A percentile compares a stretch with the other conserved stretches of the same genome.
Conservation (phyloP, 1,140 invertebrate genomes). For the Lucilia sericata region DNA sequence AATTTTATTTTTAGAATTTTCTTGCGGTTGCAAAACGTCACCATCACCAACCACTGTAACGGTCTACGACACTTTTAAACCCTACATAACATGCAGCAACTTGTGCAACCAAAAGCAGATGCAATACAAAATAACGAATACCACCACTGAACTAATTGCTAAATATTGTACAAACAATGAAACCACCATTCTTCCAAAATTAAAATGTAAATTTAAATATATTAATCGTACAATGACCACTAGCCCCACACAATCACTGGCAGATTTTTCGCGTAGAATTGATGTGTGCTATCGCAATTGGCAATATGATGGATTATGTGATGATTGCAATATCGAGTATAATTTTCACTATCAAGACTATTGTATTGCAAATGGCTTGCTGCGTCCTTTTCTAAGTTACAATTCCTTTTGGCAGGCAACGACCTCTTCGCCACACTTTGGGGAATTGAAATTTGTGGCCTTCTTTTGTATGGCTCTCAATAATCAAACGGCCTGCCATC, state of each 20-base stretch:
- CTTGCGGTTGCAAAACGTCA: constrained; percentile 40
- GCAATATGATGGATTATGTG: constrained; percentile 20
- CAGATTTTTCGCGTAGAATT: constrained; percentile 1
- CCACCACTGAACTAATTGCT: not conserved
- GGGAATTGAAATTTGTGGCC: constrained; percentile 64
- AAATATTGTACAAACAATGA: constrained; percentile 21
- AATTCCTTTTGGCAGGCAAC: constrained; percentile 60
- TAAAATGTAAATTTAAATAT: constrained; percentile 43
- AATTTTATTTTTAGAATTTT: constrained; percentile 43
- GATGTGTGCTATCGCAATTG: not conserved
- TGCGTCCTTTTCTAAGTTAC: constrained; percentile 62
- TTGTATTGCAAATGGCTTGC: constrained; percentile 58
- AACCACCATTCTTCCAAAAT: constrained; percentile 47
- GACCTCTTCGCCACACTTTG: constrained; percentile 51
- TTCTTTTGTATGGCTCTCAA: constrained; percentile 62
- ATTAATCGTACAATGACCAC: constrained; percentile 38
- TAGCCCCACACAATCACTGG: not conserved
- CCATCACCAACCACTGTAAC: constrained; percentile 1
- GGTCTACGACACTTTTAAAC: constrained; percentile 31
- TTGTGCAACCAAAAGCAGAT: constrained; percentile 23
- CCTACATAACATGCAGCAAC: constrained; percentile 26
- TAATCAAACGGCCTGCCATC: constrained; percentile 72
- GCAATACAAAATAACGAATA: constrained; percentile 10
- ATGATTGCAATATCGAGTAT: constrained; percentile 54
- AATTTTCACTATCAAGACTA: constrained; percentile 61